phyloP scores from a whole-genome alignment of 1,140 invertebrate genomes.

The Copidosoma floridanum region DNA sequence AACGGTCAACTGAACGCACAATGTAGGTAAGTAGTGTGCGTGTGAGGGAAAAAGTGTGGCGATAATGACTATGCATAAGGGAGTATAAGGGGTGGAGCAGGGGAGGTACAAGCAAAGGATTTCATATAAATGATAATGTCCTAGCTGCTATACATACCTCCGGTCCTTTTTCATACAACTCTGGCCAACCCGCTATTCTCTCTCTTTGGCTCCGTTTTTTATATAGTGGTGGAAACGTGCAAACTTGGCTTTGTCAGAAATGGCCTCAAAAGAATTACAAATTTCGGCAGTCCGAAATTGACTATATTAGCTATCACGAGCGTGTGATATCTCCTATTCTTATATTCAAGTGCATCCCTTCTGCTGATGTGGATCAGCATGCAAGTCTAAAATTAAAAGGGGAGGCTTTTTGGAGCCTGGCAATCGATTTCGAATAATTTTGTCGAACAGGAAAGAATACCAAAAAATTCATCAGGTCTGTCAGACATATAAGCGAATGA shows the following conservation, averaged over 20 bases:
- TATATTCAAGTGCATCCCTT: too few species aligned
- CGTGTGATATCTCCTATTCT: too few species aligned
- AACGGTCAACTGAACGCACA: conserved; percentile 22
- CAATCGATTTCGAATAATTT: too few species aligned
- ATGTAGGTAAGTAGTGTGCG: neutral
- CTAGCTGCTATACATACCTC: conserved; percentile 30
- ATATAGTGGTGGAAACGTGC: too few species aligned
- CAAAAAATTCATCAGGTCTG: too few species aligned
- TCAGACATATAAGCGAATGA: too few species aligned
- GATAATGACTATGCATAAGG: conserved; percentile 52
- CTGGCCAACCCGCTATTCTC: neutral
- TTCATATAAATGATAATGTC: conserved; percentile 55
- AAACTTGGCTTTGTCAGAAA: conserved; percentile 27
- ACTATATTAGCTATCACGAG: conserved; percentile 9
- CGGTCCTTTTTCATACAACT: conserved; percentile 31
- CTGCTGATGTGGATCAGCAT: neutral
- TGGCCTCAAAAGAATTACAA: conserved; percentile 49
- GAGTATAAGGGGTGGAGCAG: conserved; percentile 20
- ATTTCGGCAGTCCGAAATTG: conserved; percentile 44
- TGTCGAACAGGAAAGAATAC: too few species aligned
- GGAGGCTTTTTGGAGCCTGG: neutral
- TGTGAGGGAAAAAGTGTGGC: conserved; percentile 30
- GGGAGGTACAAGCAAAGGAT: conserved; percentile 44
- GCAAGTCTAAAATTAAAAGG: conserved; percentile 16
- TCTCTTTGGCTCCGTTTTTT: conserved; percentile 1